Base-by-base conservation (phyloP, 2,797 vertebrate species). In the Gymnoscopelus braueri region DNA sequence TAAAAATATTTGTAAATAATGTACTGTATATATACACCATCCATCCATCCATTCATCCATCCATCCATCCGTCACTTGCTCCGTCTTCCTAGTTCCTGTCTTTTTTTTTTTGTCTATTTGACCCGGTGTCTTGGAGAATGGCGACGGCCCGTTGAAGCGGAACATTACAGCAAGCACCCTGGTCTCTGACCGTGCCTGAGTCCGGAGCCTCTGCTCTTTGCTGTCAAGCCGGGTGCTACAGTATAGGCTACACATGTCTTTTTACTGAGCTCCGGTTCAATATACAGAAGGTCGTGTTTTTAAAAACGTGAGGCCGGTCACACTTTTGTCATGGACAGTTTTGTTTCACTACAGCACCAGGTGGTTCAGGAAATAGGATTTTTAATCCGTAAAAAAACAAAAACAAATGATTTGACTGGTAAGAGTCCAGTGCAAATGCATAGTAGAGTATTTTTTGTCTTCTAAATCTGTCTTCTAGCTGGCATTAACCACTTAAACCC, bases 141-240 rank as follows among this genome's bases (percentile, higher is more conserved):
- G 64, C 48, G 53, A 59, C 65, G 53, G 76, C 79, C 66, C 72
- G 1, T 44, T 60, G 83, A 75, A 77, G 90, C 81, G 72, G 68
- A 76, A 82, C 87, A 84, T 87, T 81, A 70, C 83, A 87, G 80
- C 80, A 19, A 62, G 83, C 74, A 60, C 50, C 70, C 69, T 71
- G 19, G 69, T 72, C 66, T 82, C 59, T 65, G 24, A 19, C 19
- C 19, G 77, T 72, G 70, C 53, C 59, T 9, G 62, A 75, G 65
- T 26, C 29, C 19, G 19, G 19, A 0, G 39, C 56, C 64, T 72
- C 49, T 1, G 61, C 77, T 82, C 57, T 11, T 0, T 56, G 59
- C 69, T 48, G 72, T 19, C 19, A 19, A 19, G 19, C 19, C 1
- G 19, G 19, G 19, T 19, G 19, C 19, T n/a, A 50, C 26, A 53